Percentiles rank a stretch among this genome's conserved stretches.
These are phyloP conservation scores for Ptilodon capucinus DNA, from an alignment of 2,888 invertebrate genomes.

Conservation along the genomic window DNA sequence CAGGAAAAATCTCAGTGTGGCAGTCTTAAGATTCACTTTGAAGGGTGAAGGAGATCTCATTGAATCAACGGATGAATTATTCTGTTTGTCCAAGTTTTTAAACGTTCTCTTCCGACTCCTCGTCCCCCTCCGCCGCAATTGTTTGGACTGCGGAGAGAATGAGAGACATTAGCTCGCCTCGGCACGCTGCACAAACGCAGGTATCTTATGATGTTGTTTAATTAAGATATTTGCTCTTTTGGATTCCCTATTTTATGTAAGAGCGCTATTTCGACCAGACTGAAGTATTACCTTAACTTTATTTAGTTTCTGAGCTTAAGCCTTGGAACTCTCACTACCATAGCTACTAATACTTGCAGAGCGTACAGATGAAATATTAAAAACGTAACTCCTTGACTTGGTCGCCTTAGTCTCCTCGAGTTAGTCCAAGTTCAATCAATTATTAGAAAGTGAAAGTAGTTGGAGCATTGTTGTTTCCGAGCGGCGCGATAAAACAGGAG, in stretches of 20 bases:
- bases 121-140: conserved; percentile 32
- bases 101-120: conserved; percentile 46
- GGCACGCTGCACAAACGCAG: background rate
- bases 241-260: background rate
- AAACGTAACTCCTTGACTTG: conserved; percentile 24
- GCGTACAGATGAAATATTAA: background rate
- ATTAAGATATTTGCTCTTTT: background rate
- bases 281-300: too few species aligned
- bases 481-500: conserved; percentile 22
- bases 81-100: conserved; percentile 72
- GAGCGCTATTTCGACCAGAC: background rate
- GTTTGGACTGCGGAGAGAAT: conserved; percentile 36
- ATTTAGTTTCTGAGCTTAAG: too few species aligned
- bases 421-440: conserved; percentile 31
- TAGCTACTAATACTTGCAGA: too few species aligned
- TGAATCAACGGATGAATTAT: conserved; percentile 71
- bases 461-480: conserved; percentile 26
- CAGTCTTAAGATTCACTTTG: conserved; percentile 57
- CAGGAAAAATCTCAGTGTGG: conserved; percentile 61
- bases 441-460: conserved; percentile 41
- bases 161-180: conserved; percentile 2
- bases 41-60: conserved; percentile 60
- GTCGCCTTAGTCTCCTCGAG: too few species aligned
- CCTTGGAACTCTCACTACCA: too few species aligned
- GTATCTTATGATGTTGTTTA: background rate